Conservation (phyloP, 2,888 invertebrate genomes). For the Oscheius sp. region DNA sequence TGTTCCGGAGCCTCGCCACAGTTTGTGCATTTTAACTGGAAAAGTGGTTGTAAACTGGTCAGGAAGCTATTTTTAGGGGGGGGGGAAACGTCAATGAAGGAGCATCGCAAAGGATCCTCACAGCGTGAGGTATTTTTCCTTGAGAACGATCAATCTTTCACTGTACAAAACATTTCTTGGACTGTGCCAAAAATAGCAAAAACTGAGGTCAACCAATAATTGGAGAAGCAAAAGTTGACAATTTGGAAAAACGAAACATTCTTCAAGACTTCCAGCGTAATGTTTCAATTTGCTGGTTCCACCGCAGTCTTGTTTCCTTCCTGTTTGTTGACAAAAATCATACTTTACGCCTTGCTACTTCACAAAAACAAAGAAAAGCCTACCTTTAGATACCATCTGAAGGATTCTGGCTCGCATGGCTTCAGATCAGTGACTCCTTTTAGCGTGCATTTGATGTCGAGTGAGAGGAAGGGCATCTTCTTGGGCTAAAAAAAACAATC, state of each 20-base stretch:
- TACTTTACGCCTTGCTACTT: not conserved
- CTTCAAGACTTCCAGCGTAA: no score
- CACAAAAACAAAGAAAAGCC: not conserved
- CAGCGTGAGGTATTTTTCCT: not conserved
- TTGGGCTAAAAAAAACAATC: no score
- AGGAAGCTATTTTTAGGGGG: not conserved
- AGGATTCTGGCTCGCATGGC: constrained; percentile 58
- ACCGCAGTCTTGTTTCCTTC: not conserved
- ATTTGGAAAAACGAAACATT: no score
- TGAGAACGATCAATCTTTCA: no score
- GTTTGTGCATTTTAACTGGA: constrained; percentile 82
- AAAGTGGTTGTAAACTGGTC: constrained; percentile 31
- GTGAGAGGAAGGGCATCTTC: constrained; percentile 59
- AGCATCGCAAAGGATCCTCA: not conserved
- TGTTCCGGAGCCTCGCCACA: constrained; percentile 87
- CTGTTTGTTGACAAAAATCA: not conserved
- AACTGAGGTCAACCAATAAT: no score
- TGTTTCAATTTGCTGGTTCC: no score
- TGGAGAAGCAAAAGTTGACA: no score
- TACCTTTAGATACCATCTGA: constrained; percentile 67
- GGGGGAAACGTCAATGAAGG: no score
- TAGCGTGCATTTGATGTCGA: constrained; percentile 58
- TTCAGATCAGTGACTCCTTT: constrained; percentile 62
- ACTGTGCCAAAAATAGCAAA: no score
- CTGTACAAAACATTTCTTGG: no score